Evolutionary conservation across 2,113 vertebrate species (phyloP), one percentile per base, ranked within the genome.

Genomic region (Myiopsitta monachus): DNA sequence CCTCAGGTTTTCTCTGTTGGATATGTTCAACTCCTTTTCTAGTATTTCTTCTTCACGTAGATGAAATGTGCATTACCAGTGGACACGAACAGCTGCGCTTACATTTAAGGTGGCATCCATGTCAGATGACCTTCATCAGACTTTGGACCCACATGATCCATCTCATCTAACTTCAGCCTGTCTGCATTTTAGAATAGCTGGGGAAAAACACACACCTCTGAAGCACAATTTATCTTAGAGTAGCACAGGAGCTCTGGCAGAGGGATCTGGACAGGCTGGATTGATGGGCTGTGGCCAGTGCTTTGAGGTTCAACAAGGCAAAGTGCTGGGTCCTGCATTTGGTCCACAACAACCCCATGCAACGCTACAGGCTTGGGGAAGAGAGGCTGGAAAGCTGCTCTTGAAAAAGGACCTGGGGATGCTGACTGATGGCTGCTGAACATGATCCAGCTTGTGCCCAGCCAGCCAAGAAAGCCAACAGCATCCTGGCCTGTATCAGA

Each of bases 251-350:
- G 49, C 55, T 82, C 38, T 76, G 4, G 4, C 49, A 0, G 1
- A 44, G 55, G 41, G 36, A 39, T 76, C 18, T 1, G 41, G 47
- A 44, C 63, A 44, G 27, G 55, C 63, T 76, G 27, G 14, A 69
- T 55, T 9, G 1, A 2, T 22, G 38, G 55, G 33, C 55, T 0
- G 0, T 38, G 54, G 55, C 41, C 47, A 38, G 0, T 4, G 28
- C 31, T 55, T 10, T 57, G 63, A 44, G 16, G 6, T 16, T 82
- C 63, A 57, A 1, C 36, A 49, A n/a, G 26, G 18, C 31, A 12
- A 49, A 75, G 36, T 81, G 16, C 63, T 3, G 5, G 27, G 27
- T 82, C 33, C 63, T 77, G 38, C 11, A 0, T 28, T n/a, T n/a
- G 28, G 16, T 28, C 70, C 49, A 64, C 77, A 64, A 7, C 27